Evolutionary conservation across 2,797 vertebrate species (phyloP).

Genomic region (Characodon lateralis): DNA sequence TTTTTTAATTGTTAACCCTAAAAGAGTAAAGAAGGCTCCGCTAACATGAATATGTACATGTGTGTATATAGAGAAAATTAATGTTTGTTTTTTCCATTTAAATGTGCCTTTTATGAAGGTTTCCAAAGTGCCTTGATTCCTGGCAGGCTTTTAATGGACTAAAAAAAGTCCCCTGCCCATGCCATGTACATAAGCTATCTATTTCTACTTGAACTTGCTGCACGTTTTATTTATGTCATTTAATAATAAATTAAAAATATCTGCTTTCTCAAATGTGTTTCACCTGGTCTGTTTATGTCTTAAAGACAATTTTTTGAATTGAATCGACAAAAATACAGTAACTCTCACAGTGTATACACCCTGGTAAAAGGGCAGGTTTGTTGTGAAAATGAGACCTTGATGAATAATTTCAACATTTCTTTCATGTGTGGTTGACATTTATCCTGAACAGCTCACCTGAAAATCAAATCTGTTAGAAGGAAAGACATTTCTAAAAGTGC

Average conservation of each 20-base stretch:
- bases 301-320: background rate
- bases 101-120: slow-evolving; percentile 56
- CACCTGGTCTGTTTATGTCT: slow-evolving; percentile 9
- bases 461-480: background rate
- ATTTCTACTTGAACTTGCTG: slow-evolving; percentile 79
- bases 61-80: slow-evolving; percentile 85
- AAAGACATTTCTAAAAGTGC: background rate
- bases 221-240: slow-evolving; percentile 87
- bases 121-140: slow-evolving; percentile 59
- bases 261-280: slow-evolving; percentile 63
- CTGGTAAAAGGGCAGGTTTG: background rate
- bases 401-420: background rate
- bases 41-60: slow-evolving; percentile 80
- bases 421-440: background rate
- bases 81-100: slow-evolving; percentile 64
- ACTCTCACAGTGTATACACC: background rate
- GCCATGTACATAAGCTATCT: slow-evolving; percentile 82
- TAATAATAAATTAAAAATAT: slow-evolving; percentile 86
- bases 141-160: slow-evolving; percentile 21
- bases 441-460: background rate
- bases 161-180: slow-evolving; percentile 31
- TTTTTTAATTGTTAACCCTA: background rate
- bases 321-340: background rate
- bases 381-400: background rate
- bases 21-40: slow-evolving; percentile 42